These are phyloP conservation scores for Dendronephthya gigantea DNA, from an alignment of 64 coral and sea anemone species.

Conservation along the genomic window DNA sequence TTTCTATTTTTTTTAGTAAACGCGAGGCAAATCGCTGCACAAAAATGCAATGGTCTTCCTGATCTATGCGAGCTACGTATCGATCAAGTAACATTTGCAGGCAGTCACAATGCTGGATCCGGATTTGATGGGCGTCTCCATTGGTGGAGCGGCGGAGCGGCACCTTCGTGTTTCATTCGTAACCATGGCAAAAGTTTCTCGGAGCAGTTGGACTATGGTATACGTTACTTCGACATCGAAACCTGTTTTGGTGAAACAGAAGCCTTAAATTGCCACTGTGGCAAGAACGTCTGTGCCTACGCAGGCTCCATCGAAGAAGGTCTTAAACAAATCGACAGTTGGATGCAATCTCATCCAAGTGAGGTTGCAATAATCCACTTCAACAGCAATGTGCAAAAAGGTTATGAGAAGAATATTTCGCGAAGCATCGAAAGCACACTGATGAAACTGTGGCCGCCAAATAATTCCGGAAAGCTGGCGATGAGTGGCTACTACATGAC, in stretches of 20 bases:
- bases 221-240: conserved; percentile 44
- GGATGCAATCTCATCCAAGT: conserved; percentile 2
- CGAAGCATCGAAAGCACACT: background rate
- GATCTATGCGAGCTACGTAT: conserved; percentile 45
- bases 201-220: conserved; percentile 25
- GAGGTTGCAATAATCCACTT: conserved; percentile 29
- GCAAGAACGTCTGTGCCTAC: background rate
- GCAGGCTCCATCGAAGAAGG: conserved; percentile 16
- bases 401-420: background rate
- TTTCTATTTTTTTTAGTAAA: too few species aligned
- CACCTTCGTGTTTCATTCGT: conserved; percentile 21
- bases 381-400: background rate
- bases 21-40: background rate
- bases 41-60: conserved; percentile 42
- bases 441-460: conserved; percentile 9
- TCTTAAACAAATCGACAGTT: conserved; percentile 21
- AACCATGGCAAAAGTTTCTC: conserved; percentile 41
- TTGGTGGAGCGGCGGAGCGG: conserved; percentile 23
- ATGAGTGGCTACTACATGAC: conserved; percentile 14
- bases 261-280: background rate
- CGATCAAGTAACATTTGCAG: conserved; percentile 49
- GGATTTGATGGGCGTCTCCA: conserved; percentile 47
- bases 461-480: background rate
- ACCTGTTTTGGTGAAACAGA: conserved; percentile 28
- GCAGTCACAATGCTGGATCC: conserved; percentile 53